phyloP scores from a whole-genome alignment of 2,888 invertebrate species.

The Nomada flava region DNA sequence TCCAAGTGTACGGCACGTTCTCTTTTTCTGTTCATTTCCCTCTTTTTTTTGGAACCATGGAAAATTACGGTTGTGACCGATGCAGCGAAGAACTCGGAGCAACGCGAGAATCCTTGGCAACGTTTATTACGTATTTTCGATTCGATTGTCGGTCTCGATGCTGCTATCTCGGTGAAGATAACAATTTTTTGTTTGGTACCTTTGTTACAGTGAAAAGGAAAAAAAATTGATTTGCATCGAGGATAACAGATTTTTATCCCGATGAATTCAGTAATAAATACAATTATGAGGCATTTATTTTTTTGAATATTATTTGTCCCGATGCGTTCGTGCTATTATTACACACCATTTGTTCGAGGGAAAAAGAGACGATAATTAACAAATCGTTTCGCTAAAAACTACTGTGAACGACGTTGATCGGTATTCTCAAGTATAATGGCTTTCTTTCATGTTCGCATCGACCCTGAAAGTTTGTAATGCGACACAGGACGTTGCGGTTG shows the following conservation, averaged over 20 bases:
- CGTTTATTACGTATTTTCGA: too few relatives aligned
- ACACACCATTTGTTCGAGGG: neutral
- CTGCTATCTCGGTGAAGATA: too few relatives aligned
- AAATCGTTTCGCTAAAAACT: constrained; percentile 26
- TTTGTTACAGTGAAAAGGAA: too few relatives aligned
- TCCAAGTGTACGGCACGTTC: neutral
- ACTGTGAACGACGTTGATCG: neutral
- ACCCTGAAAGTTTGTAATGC: constrained; percentile 60
- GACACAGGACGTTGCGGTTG: constrained; percentile 70
- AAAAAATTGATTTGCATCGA: too few relatives aligned
- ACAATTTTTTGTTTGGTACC: too few relatives aligned
- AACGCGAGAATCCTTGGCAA: too few relatives aligned
- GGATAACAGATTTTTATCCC: too few relatives aligned
- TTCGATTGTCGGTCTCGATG: too few relatives aligned
- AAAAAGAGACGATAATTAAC: constrained; percentile 4
- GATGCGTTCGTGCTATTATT: neutral
- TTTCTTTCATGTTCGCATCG: constrained; percentile 45
- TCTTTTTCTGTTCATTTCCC: too few relatives aligned
- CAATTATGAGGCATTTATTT: neutral
- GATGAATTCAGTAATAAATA: neutral
- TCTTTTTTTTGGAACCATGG: neutral
- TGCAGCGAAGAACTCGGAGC: too few relatives aligned
- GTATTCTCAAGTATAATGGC: constrained; percentile 23
- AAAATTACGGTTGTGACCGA: neutral
- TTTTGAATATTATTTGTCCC: neutral